Evolutionary conservation across 2,113 vertebrate genomes (phyloP), one percentile per base, ranked within the genome.

Genomic region (Stigmatopora argus): DNA sequence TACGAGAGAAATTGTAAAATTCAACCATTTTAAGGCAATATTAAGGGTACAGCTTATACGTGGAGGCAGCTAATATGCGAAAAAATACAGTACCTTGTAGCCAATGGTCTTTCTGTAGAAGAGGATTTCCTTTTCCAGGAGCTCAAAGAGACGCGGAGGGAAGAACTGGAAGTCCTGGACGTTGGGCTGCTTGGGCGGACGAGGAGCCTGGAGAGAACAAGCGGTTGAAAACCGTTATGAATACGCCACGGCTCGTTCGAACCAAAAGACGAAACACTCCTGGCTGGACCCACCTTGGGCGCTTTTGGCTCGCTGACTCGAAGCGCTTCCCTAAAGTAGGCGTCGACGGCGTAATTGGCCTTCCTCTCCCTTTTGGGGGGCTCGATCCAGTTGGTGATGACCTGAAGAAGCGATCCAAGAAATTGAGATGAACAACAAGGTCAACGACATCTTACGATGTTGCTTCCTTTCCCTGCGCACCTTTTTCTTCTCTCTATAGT

Each of bases 401-500:
- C 92, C 96, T 91, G 71, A 55, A 1, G 48, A 67, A 48, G 68
- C 59, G 19, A 7, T 0, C 34, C 14, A 2, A 13, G 6, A 3
- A n/a, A 18, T 31, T 21, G 23, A 51, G 31, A 23, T 17, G 3
- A 31, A 61, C 58, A 41, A 41, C 35, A 44, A n/a, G 21, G 2
- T 6, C 5, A 19, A 5, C 5, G 1, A 41, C 9, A 59, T 11
- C 48, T 17, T 59, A 45, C 12, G 5, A 1, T 8, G 3, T 61
- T 56, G 19, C 8, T 5, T 7, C 11, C n/a, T 4, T 23, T 11
- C 2, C 17, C 4, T n/a, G 47, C 69, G 65, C 64, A 99, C 97
- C 95, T 99, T 99, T 81, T 99, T 97, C 85, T 99, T 99, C 87
- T 98, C 97, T 88, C 97, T 92, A 84, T 99, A 99, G 90, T 99